These are phyloP conservation scores for Hipposideros armiger DNA, from an alignment of 2,113 vertebrate species.

Conservation along the genomic window DNA sequence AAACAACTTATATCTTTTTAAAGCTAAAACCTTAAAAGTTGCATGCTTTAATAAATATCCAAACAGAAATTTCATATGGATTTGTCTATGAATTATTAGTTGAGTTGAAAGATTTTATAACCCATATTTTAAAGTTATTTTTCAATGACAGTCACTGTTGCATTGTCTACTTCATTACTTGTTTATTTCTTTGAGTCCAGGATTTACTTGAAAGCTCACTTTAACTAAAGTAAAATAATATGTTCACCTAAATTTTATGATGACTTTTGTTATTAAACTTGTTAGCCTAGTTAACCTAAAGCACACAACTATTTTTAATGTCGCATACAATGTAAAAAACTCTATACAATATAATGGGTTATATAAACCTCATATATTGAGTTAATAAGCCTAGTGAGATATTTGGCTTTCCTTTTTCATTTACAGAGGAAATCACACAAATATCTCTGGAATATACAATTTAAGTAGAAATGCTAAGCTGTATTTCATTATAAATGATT, in stretches of 20 bases:
- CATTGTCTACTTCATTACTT: neutral
- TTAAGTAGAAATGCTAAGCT: neutral
- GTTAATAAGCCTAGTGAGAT: neutral
- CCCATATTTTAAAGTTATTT: slow-evolving; percentile 1
- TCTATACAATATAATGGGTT: neutral
- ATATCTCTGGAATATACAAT: neutral
- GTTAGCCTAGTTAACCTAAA: slow-evolving; percentile 27
- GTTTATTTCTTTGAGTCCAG: slow-evolving; percentile 1
- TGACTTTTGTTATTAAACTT: slow-evolving; percentile 35
- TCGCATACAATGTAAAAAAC: neutral
- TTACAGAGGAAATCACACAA: slow-evolving; percentile 1
- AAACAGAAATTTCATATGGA: slow-evolving; percentile 6
- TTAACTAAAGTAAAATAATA: slow-evolving; percentile 44
- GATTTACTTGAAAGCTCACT: neutral
- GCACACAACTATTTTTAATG: neutral
- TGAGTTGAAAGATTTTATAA: slow-evolving; percentile 19
- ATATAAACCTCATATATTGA: neutral
- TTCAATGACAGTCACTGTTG: neutral
- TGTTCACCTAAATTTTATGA: slow-evolving; percentile 7
- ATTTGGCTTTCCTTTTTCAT: slow-evolving; percentile 25
- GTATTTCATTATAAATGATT: neutral
- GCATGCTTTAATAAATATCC: slow-evolving; percentile 55
- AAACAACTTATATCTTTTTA: slow-evolving; percentile 60
- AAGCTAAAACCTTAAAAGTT: slow-evolving; percentile 64
- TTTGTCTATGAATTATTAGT: neutral